Evolutionary conservation across 2,797 vertebrate species (phyloP), one percentile per base, ranked within the genome.

Genomic region (Mallotus villosus): DNA sequence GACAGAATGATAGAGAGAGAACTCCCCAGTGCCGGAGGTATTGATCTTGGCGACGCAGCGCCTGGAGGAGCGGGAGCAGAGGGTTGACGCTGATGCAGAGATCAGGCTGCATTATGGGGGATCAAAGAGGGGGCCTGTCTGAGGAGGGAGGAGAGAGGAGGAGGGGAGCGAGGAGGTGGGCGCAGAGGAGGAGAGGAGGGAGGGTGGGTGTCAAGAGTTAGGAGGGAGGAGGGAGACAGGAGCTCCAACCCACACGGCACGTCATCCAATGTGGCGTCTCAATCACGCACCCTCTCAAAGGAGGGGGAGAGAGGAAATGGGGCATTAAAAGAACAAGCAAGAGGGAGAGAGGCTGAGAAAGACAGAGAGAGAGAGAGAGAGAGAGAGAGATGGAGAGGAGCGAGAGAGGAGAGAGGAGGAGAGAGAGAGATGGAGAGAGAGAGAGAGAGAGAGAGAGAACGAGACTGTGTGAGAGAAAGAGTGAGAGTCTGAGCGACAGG

Each of bases 61-160:
- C 81, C 84, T 68, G 29, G 73, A 78, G 80, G 82, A 79, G 81
- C 75, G 78, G 81, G 78, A 81, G 82, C 76, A 80, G 78, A 84
- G 78, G 87, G 86, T 82, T 82, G 75, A 72, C 29, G 62, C 82
- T 84, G 86, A 88, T 85, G 78, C 82, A 77, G 72, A 67, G 82
- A 84, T 90, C 89, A 84, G 72, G 75, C 76, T 80, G 85, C 80
- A 85, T 90, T 87, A 89, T 87, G 81, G 78, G 78, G 74, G 84
- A 91, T 91, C 85, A 91, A 82, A 87, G 84, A 73, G 81, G 81
- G 81, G 86, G 82, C 81, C 84, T 78, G 70, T 7, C 21, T 32
- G 74, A 32, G 70, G 64, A 64, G 1, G 21, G 59, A 24, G 60
- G 37, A 62, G 68, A 63, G 70, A 24, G 32, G 66, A 61, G 46